Conservation (phyloP, 2,113 vertebrate genomes). For the Cheirogaleus medius region DNA sequence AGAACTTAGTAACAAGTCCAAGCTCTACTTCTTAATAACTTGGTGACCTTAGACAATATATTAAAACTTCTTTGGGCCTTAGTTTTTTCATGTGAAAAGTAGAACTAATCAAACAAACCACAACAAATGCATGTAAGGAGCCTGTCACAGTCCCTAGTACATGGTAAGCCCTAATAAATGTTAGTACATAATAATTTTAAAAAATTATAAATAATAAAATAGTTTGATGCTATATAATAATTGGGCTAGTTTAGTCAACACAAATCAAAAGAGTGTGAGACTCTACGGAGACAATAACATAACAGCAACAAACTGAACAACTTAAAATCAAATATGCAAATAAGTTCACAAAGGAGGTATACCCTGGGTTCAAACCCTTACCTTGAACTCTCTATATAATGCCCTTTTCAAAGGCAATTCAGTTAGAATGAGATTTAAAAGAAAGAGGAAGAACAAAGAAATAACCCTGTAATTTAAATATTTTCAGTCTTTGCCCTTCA, state of each 20-base stretch:
- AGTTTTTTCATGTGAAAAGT: slow-evolving; percentile 45
- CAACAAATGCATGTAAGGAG: not conserved
- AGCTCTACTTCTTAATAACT: slow-evolving; percentile 15
- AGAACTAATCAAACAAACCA: slow-evolving; percentile 49
- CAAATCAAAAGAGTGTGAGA: slow-evolving; percentile 2
- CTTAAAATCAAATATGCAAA: slow-evolving; percentile 47
- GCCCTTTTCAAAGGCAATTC: not conserved
- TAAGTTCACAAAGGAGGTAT: not conserved
- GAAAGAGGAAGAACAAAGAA: slow-evolving; percentile 48
- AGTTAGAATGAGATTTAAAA: slow-evolving; percentile 54
- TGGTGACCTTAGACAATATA: slow-evolving; percentile 40
- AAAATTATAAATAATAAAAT: slow-evolving; percentile 34
- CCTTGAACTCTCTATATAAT: not conserved
- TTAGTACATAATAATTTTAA: not conserved
- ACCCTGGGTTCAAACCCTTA: not conserved
- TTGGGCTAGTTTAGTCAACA: not conserved
- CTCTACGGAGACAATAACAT: not conserved
- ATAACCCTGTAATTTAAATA: slow-evolving; percentile 17
- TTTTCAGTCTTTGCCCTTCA: slow-evolving; percentile 1
- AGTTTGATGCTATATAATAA: not conserved
- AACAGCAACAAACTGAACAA: slow-evolving; percentile 13
- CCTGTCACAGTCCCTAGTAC: not conserved
- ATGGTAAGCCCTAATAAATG: not conserved
- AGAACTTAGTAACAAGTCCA: slow-evolving; percentile 36
- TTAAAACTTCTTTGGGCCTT: slow-evolving; percentile 13